Evolutionary conservation across 2,113 vertebrate genomes (phyloP), one percentile per base, ranked within the genome.

Genomic region (Anguilla rostrata): DNA sequence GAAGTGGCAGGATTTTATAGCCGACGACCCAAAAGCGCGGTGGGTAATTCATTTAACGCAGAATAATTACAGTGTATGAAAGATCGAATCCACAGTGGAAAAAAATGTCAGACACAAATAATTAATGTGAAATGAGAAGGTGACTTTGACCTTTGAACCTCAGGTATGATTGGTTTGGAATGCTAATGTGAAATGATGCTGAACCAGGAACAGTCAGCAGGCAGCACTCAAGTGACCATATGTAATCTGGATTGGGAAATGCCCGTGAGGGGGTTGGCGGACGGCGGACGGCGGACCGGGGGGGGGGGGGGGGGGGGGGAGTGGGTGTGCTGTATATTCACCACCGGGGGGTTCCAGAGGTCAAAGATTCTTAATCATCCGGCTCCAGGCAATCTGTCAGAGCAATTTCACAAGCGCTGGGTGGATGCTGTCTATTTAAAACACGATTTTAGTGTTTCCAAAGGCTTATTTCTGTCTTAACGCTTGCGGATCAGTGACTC

Each of bases 91-190:
- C 26, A 34, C 22, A 75, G 26, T 75, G 11, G 26, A 34, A 34
- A 75, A 75, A 75, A 75, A 75, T 34, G 71, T 75, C n/a, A 34
- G 71, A 75, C n/a, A 75, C 71, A 75, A 75, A 75, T 75, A 75
- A 75, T 75, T 75, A n/a, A 34, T 75, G 11, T 75, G 71, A 26
- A 12, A 2, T 34, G n/a, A 75, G 71, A 34, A 11, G 71, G 71
- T 75, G 26, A 75, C 71, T 75, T 75, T 75, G 71, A 75, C 71
- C 71, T 75, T 26, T 34, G 71, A 75, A 29, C 71, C 26, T 9
- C 71, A 29, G 71, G 26, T 34, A 75, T 14, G 9, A 75, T 75
- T 12, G n/a, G n/a, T 75, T n/a, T 8, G 11, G n/a, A 34, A n/a
- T 75, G 71, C 60, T 75, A 34, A 75, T 29, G 71, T 9, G n/a